These are phyloP conservation scores for Leptothorax acervorum DNA, from an alignment of 2,888 invertebrate species.

Conservation along the genomic window DNA sequence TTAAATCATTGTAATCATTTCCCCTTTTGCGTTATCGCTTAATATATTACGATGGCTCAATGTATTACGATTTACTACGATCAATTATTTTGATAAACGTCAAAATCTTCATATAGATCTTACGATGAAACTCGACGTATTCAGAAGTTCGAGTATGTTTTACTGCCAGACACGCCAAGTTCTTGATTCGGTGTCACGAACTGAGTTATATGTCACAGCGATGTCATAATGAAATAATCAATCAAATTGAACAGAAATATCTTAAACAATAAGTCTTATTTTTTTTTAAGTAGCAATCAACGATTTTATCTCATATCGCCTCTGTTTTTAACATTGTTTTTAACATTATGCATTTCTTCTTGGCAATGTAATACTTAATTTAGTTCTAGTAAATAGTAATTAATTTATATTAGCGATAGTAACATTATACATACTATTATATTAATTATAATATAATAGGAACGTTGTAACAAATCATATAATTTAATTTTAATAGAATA, in stretches of 20 bases:
- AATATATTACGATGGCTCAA: not conserved
- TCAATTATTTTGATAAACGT: not conserved
- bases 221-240: not conserved
- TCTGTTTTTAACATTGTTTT: not conserved
- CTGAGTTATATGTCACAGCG: not conserved
- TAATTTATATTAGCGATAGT: not conserved
- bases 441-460: not conserved
- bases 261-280: not conserved
- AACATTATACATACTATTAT: not conserved
- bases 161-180: not conserved
- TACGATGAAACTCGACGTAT: not conserved
- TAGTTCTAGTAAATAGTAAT: not conserved
- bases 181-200: not conserved
- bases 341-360: not conserved
- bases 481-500: not conserved
- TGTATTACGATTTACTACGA: not conserved
- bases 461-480: not conserved
- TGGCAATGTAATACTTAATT: not conserved
- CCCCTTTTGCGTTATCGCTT: not conserved
- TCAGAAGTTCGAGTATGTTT: not conserved
- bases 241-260: not conserved
- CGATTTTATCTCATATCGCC: not conserved
- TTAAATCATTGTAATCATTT: constrained; percentile 8
- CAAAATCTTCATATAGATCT: not conserved
- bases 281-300: not conserved